Evolutionary conservation across 2,113 vertebrate species (phyloP).

Genomic region (Pollimyrus isidori): DNA sequence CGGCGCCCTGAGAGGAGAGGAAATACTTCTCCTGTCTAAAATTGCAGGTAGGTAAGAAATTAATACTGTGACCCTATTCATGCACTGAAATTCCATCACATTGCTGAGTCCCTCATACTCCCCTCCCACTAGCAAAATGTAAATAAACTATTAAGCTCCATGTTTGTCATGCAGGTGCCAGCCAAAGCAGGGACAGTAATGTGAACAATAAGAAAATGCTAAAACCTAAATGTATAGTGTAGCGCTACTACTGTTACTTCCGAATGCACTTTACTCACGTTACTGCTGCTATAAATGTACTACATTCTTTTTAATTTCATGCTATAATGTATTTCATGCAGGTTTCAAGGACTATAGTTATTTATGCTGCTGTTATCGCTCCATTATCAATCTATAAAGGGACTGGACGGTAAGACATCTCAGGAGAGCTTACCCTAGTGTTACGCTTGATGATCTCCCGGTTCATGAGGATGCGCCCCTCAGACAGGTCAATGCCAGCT

Average conservation of each 20-base stretch:
- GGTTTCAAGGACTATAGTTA: background rate
- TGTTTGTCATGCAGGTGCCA: background rate
- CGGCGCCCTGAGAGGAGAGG: background rate
- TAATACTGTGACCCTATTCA: background rate
- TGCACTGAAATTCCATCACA: background rate
- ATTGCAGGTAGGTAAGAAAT: background rate
- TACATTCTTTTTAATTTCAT: background rate
- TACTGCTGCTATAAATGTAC: background rate
- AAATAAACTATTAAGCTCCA: background rate
- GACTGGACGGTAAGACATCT: background rate
- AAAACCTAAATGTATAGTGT: background rate
- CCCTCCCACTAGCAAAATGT: background rate
- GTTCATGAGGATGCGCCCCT: constrained; percentile 84
- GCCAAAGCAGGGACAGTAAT: background rate
- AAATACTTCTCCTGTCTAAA: background rate
- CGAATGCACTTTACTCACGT: background rate
- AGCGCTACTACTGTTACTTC: background rate
- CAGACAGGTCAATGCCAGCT: constrained; percentile 75
- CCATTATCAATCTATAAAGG: background rate
- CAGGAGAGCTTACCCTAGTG: constrained; percentile 72
- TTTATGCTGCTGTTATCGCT: background rate
- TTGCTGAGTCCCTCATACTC: background rate
- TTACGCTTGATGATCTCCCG: constrained; percentile 93
- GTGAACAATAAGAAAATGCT: background rate
- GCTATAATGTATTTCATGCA: background rate